Conservation (phyloP, 1,140 invertebrate species). For the Drosophila lacteicornis region DNA sequence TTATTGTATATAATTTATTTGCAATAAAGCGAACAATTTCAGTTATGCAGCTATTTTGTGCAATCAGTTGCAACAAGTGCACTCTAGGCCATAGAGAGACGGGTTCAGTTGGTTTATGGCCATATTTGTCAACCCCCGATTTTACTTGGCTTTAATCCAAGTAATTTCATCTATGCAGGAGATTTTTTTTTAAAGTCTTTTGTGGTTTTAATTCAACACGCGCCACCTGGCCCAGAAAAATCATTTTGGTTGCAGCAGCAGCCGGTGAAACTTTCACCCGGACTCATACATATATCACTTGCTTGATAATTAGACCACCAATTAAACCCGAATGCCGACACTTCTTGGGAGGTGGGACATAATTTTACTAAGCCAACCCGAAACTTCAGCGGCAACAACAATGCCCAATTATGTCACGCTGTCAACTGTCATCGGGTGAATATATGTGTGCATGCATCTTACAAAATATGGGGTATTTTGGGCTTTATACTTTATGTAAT, state of each 20-base stretch:
- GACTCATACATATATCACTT: constrained; percentile 39
- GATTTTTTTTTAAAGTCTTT: constrained; percentile 11
- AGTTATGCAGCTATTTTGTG: constrained; percentile 39
- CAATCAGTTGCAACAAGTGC: constrained; percentile 47
- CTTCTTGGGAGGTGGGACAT: constrained; percentile 49
- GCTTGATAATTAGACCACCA: constrained; percentile 60
- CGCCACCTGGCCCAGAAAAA: constrained; percentile 32
- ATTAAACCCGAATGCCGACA: constrained; percentile 52
- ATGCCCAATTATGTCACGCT: constrained; percentile 67
- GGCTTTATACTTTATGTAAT: too few relatives aligned
- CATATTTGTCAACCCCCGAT: constrained; percentile 38
- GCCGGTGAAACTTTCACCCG: constrained; percentile 51
- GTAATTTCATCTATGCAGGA: constrained; percentile 47
- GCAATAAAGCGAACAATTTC: constrained; percentile 40
- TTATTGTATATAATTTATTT: constrained; percentile 43
- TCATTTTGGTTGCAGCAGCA: constrained; percentile 11
- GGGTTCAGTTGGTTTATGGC: constrained; percentile 18
- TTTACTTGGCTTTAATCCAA: constrained; percentile 44
- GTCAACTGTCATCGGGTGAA: constrained; percentile 33
- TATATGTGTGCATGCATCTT: constrained; percentile 18
- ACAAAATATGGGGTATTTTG: background rate
- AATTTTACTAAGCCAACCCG: constrained; percentile 19
- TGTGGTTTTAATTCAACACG: constrained; percentile 41
- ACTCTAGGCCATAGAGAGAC: constrained; percentile 8
- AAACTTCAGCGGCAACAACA: constrained; percentile 40